Percentiles rank a stretch among this genome's conserved stretches.
These are phyloP conservation scores for Choristoneura rosaceana DNA, from an alignment of 2,888 invertebrate genomes.

Conservation along the genomic window DNA sequence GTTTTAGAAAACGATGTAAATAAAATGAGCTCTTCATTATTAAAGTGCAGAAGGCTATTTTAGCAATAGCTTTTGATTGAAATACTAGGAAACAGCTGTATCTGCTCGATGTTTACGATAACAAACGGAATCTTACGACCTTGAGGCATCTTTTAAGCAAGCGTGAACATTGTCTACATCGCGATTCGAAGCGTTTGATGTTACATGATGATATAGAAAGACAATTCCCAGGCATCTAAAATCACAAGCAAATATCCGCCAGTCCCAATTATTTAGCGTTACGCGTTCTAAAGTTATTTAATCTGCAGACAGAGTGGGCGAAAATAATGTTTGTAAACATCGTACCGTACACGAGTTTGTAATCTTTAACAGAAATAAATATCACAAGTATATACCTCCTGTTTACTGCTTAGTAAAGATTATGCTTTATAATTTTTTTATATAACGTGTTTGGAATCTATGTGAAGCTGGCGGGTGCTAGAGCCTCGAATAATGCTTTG, in stretches of 20 bases:
- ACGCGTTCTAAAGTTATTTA: not conserved
- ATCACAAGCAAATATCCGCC: not conserved
- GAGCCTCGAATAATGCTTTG: slow-evolving; percentile 50
- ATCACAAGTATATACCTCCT: slow-evolving; percentile 21
- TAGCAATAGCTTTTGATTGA: no score
- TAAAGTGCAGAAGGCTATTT: not conserved
- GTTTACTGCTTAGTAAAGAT: slow-evolving; percentile 19
- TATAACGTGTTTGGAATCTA: slow-evolving; percentile 13
- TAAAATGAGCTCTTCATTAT: not conserved
- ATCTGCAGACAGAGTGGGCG: not conserved
- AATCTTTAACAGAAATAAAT: not conserved
- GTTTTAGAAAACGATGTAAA: not conserved
- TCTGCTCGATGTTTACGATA: no score
- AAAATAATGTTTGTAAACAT: slow-evolving; percentile 4
- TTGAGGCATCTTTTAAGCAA: no score
- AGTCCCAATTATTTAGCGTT: not conserved
- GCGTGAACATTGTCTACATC: no score
- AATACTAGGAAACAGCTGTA: no score
- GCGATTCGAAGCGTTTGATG: no score
- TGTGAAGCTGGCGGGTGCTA: slow-evolving; percentile 40
- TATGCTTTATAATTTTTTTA: slow-evolving; percentile 9
- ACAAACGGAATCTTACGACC: no score
- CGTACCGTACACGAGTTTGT: slow-evolving; percentile 19
- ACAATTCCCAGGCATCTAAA: not conserved
- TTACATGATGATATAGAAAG: not conserved